These are phyloP conservation scores for Macaca fascicularis DNA, from an alignment of 2,113 vertebrate species.

Conservation along the genomic window DNA sequence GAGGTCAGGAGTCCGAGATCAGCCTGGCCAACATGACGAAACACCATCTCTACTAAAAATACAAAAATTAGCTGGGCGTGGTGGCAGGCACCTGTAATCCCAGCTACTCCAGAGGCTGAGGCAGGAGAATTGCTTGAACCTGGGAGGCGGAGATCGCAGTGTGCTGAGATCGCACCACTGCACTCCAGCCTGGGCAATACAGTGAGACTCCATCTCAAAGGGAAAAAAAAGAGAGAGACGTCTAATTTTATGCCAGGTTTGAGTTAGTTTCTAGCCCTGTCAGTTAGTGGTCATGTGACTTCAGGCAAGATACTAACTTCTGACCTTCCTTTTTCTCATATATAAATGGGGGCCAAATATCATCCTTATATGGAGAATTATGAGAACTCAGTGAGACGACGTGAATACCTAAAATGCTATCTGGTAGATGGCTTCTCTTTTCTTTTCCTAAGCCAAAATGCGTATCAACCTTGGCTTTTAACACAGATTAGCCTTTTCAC, in stretches of 20 bases:
- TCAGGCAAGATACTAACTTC: background rate
- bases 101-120: no score
- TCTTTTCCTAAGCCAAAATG: constrained; percentile 9
- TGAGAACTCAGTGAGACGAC: background rate
- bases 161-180: no score
- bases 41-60: no score
- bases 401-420: background rate
- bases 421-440: background rate
- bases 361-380: background rate
- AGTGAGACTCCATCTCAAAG: no score
- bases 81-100: no score
- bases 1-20: no score
- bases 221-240: background rate
- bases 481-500: background rate
- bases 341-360: background rate
- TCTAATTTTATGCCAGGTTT: constrained; percentile 18
- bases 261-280: background rate
- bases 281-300: background rate
- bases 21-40: no score
- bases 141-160: no score
- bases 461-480: background rate
- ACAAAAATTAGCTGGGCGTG: no score
- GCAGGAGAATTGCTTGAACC: no score
- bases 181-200: no score
- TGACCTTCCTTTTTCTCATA: background rate